Base-by-base conservation (phyloP, 2,113 vertebrate genomes). In the Salvator merianae region DNA sequence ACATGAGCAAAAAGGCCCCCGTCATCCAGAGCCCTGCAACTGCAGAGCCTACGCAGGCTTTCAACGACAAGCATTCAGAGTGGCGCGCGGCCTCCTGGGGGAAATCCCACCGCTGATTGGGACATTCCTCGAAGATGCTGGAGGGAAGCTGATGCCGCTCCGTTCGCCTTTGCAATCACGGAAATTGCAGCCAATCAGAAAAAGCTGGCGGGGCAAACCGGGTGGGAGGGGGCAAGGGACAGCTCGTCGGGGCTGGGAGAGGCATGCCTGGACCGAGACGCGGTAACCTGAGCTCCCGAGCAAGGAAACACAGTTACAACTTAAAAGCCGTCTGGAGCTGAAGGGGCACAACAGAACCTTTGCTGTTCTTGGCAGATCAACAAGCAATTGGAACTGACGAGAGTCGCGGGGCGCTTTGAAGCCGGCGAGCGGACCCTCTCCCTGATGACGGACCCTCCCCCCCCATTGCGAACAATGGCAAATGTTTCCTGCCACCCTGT, bases 321-420 rank as follows among this genome's bases (percentile, higher is more conserved):
- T 59, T 36, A 65, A 38, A 65, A 70, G 8, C 43, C 13, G 32
- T 20, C 66, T 14, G 20, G 66, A 50, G 36, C 38, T 53, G 36
- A 40, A 32, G 38, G 71, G 14, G 2, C 50, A 18, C 71, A 34
- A 30, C 47, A 2, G 20, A 4, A 36, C 47, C 34, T 32, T 6
- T 76, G 77, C 81, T 69, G 81, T 76, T 84, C 68, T 80, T 80
- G 70, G 30, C 28, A 83, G 4, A 6, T 74, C 13, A 74, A 22
- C 0, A 3, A 0, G 34, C 43, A n/a, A 16, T 18, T 63, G 63
- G 28, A 87, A n/a, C 47, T 20, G 28, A 68, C 22, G 30, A 78
- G 68, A 78, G 68, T 78, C 77, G 8, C 12, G 22, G 80, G 59
- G 6, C 1, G 38, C 75, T 83, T 79, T 73, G 80, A 82, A 86